These are phyloP conservation scores for Phrynocephalus forsythii DNA, from an alignment of 2,797 vertebrate genomes.

Conservation along the genomic window DNA sequence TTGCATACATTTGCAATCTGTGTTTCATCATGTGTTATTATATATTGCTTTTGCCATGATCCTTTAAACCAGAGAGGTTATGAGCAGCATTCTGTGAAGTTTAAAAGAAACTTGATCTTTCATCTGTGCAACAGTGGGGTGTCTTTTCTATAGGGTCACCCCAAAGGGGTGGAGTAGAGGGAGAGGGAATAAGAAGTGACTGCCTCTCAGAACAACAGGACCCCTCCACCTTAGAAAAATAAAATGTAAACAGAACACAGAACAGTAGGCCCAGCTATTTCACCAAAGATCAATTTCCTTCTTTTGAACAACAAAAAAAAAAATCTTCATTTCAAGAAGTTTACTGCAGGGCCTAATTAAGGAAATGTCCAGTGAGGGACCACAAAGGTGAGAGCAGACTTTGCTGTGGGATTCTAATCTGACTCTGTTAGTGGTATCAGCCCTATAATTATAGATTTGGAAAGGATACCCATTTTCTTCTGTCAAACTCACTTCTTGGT, in stretches of 20 bases:
- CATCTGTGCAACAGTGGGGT: constrained; percentile 77
- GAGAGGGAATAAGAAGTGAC: constrained; percentile 70
- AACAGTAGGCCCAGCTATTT: constrained; percentile 80
- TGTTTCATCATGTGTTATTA: constrained; percentile 75
- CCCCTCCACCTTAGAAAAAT: neutral
- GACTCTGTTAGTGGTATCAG: no score
- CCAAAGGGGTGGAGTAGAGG: constrained; percentile 21
- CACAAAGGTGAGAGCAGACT: neutral
- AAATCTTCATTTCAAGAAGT: neutral
- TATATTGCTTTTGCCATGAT: constrained; percentile 80
- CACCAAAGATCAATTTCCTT: constrained; percentile 77
- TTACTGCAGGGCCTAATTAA: neutral
- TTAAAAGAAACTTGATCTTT: constrained; percentile 82
- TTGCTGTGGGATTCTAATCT: no score
- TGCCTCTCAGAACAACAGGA: constrained; percentile 76
- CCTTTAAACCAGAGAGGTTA: constrained; percentile 79
- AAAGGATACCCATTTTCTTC: no score
- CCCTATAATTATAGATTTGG: no score
- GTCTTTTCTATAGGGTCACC: constrained; percentile 65
- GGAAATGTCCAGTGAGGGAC: neutral
- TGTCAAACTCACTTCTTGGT: no score
- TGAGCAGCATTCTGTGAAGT: constrained; percentile 80
- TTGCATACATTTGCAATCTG: constrained; percentile 75
- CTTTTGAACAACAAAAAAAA: constrained; percentile 56
- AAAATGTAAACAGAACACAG: constrained; percentile 72